Evolutionary conservation across 2,888 invertebrate species (phyloP).

Genomic region (Aspidiotus rigidus): DNA sequence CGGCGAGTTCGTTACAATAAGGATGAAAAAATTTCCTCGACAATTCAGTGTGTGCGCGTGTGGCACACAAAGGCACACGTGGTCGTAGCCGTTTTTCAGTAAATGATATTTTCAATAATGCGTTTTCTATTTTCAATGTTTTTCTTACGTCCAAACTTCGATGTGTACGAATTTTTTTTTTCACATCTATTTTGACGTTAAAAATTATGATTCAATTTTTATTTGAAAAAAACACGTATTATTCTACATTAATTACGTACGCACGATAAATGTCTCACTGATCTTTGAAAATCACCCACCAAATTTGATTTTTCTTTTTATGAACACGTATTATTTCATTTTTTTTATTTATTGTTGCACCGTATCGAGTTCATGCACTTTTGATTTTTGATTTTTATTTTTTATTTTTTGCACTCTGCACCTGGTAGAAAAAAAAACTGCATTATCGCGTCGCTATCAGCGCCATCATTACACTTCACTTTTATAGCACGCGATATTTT

Average conservation of each 20-base stretch:
- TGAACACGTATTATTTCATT: no score
- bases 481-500: neutral
- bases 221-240: neutral
- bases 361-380: neutral
- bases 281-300: no score
- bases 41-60: slow-evolving; percentile 28
- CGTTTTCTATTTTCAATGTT: neutral
- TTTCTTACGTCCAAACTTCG: neutral
- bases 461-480: no score
- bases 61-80: slow-evolving; percentile 26
- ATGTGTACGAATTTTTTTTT: neutral
- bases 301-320: no score
- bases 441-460: neutral
- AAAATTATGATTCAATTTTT: slow-evolving; percentile 1
- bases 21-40: no score
- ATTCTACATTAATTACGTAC: neutral
- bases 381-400: neutral
- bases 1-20: no score
- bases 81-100: slow-evolving; percentile 10
- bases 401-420: neutral
- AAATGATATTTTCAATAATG: no score
- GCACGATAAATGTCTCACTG: no score
- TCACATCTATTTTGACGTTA: neutral
- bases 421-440: slow-evolving; percentile 1
- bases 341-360: no score